phyloP scores from a whole-genome alignment of 2,797 vertebrate genomes.

The Sebastes hubbsi region DNA sequence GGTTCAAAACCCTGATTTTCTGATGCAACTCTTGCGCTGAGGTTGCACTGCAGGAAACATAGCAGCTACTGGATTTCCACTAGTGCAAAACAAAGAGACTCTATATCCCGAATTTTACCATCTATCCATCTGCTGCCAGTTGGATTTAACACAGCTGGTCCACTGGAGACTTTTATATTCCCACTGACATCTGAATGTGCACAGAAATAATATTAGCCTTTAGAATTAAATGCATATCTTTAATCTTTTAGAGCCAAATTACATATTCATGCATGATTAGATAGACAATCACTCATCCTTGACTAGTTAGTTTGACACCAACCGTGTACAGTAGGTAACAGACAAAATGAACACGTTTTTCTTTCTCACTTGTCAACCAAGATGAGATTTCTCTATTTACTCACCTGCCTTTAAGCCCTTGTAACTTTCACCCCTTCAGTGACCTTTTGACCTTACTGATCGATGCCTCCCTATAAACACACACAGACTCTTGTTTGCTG shows the following conservation, averaged over 20 bases:
- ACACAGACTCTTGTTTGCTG: background rate
- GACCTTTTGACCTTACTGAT: conserved; percentile 23
- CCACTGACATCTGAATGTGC: background rate
- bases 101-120: background rate
- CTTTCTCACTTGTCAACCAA: background rate
- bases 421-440: background rate
- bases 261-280: background rate
- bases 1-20: conserved; percentile 32
- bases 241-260: background rate
- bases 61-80: conserved; percentile 35
- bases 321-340: background rate
- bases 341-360: conserved; percentile 1
- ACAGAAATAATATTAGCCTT: background rate
- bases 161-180: background rate
- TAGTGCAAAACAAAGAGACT: conserved; percentile 33
- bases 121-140: conserved; percentile 7
- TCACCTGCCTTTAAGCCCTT: conserved; percentile 23
- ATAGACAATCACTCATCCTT: background rate
- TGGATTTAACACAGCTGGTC: conserved; percentile 17
- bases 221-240: background rate
- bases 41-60: conserved; percentile 29
- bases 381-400: conserved; percentile 34
- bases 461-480: background rate
- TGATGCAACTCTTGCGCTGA: conserved; percentile 60
- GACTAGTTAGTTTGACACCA: background rate